Conservation (phyloP, 2,888 invertebrate genomes). For the Agrochola macilenta region DNA sequence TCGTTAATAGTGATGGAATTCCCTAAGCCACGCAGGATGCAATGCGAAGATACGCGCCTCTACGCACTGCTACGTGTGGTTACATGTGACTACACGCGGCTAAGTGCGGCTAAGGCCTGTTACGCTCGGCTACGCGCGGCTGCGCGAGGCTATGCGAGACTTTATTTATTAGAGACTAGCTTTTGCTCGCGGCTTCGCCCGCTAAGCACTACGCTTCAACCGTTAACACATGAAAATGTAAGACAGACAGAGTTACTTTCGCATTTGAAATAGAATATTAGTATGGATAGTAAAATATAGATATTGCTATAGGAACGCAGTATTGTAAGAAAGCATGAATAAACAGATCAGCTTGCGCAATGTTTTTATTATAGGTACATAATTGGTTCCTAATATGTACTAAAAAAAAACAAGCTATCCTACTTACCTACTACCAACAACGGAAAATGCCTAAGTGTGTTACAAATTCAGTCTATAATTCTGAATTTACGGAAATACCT, state of each 20-base stretch:
- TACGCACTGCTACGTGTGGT: background rate
- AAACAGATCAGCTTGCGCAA: background rate
- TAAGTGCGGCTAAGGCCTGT: background rate
- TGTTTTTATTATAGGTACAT: background rate
- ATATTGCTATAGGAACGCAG: background rate
- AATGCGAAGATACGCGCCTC: background rate
- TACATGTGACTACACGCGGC: background rate
- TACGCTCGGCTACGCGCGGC: background rate
- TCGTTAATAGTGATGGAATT: background rate
- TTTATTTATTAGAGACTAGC: background rate
- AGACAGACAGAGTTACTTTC: no score
- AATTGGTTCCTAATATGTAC: background rate
- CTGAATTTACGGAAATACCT: slow-evolving; percentile 11
- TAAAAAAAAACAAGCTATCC: background rate
- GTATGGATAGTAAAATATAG: background rate
- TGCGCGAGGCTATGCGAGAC: background rate
- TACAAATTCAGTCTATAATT: background rate
- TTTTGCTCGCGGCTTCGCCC: background rate
- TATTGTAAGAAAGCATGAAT: background rate
- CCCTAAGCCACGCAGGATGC: background rate
- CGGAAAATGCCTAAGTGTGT: slow-evolving; percentile 19
- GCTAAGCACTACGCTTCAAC: background rate
- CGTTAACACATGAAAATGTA: background rate
- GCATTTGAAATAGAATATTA: background rate
- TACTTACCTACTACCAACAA: background rate